Base-by-base conservation (phyloP, 2,888 invertebrate genomes). In the Acanthococcus lagerstroemiae region DNA sequence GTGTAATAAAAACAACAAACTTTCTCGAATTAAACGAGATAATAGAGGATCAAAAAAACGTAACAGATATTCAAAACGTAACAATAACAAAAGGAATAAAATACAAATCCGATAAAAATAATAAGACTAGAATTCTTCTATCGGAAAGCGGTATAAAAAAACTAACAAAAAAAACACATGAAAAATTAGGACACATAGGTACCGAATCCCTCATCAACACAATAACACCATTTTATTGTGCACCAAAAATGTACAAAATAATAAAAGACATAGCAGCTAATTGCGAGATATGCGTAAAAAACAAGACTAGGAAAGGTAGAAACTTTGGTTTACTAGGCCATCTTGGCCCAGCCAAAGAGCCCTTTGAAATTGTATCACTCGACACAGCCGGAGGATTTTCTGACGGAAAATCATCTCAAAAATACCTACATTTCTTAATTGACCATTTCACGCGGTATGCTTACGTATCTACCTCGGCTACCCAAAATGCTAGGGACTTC, bases 381-480 rank as follows among this genome's bases (percentile, higher is more conserved):
- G 73, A 73, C 56, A 73, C 72, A 5, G 72, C 73, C 19, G 73
- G 72, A 45, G 72, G 73, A 7, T 70, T 73, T 67, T 71, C 70
- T 24, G 71, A 71, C 4, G 56, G 67, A 30, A 66, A 70, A 46
- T 30, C 37, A 4, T 71, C 72, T 67, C 73, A 73, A 69, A 73
- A 60, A 70, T 73, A 73, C 52, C 24, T 73, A 26, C 73, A 73
- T 67, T 55, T 72, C 45, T 22, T 69, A 22, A 68, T 70, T 22
- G 71, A 73, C 46, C 69, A 72, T 48, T 72, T 71, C 52, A 71
- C 72, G 9, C 69, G 72, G 65, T 72, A 71, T 44, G 72, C 70
- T 15, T 70, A 67, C 48, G 71, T 72, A 56, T 25, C 61, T 37
- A 72, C 72, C n/a, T 72, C 72, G 55, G 71, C 69, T 61, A 70